phyloP scores from a whole-genome alignment of 2,113 vertebrate species.

The Dromiciops gliroides region DNA sequence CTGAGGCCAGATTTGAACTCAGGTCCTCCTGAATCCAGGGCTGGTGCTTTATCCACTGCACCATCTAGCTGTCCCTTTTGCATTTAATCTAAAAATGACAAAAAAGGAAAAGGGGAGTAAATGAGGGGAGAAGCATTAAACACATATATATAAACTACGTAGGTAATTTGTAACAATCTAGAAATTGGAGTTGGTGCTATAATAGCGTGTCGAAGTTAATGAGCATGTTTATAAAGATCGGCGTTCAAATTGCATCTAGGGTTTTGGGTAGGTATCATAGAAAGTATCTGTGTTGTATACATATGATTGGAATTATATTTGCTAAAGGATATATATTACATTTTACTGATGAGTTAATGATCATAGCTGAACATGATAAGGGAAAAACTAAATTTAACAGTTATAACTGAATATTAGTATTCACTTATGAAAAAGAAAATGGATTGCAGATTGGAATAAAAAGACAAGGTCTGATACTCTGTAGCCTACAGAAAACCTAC shows the following conservation, averaged over 20 bases:
- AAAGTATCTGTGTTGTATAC: neutral
- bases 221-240: neutral
- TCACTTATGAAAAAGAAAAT: neutral
- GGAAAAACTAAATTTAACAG: neutral
- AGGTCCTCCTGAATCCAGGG: no score
- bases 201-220: neutral
- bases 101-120: no score
- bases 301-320: neutral
- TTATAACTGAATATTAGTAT: neutral
- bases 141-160: no score
- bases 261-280: neutral
- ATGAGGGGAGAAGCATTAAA: no score
- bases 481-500: neutral
- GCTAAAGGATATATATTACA: neutral
- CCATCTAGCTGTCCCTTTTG: no score
- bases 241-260: neutral
- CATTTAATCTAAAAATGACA: no score
- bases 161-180: no score
- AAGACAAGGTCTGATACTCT: neutral
- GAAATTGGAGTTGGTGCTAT: no score
- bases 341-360: neutral
- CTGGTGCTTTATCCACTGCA: no score
- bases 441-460: neutral
- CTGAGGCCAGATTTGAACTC: no score
- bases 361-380: neutral